Base-by-base conservation (phyloP, 2,113 vertebrate genomes). In the Diadophis punctatus region DNA sequence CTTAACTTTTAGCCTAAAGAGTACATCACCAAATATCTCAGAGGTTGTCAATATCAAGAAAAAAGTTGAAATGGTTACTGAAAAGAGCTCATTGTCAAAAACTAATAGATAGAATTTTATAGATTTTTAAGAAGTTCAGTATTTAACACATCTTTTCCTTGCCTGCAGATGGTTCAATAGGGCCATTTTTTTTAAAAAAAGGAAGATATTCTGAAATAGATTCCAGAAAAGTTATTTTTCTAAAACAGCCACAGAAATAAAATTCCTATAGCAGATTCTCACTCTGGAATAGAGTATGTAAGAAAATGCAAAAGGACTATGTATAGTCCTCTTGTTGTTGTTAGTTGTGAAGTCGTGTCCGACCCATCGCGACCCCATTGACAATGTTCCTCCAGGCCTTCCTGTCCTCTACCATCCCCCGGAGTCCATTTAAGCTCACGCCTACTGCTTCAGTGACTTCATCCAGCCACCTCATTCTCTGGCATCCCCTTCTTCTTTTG, bases 31-130 rank as follows among this genome's bases (percentile, higher is more conserved):
- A 91, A 89, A n/a, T 85, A 46, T 39, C 49, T 4, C 43, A 90
- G 90, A 43, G 25, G 91, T 90, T 68, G 14, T 68, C 93, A 58
- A 93, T 91, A 90, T 91, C 53, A 87, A n/a, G 74, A 92, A 90
- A 1, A 74, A 48, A 0, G 0, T 4, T 94, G 87, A 49, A 94
- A 43, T 30, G 27, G 22, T 49, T 92, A 89, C 1, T 48, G 46
- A 63, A 14, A 46, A n/a, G 14, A 55, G 25, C 4, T 55, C 68
- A 53, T 30, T 84, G 91, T 87, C 12, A 14, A 74, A 91, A 53
- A 89, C 12, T 18, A 0, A 43, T 0, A 25, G 23, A 25, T 58
- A 25, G 56, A 58, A 3, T 9, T 58, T 58, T 8, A 49, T 39
- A 84, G 34, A 1, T 92, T 74, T 87, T 52, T 18, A 89, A 94